A percentile compares a stretch with the other conserved stretches of the same genome.
Evolutionary conservation across 2,113 vertebrate genomes (phyloP).

Genomic region (Mionectes macconnelli): DNA sequence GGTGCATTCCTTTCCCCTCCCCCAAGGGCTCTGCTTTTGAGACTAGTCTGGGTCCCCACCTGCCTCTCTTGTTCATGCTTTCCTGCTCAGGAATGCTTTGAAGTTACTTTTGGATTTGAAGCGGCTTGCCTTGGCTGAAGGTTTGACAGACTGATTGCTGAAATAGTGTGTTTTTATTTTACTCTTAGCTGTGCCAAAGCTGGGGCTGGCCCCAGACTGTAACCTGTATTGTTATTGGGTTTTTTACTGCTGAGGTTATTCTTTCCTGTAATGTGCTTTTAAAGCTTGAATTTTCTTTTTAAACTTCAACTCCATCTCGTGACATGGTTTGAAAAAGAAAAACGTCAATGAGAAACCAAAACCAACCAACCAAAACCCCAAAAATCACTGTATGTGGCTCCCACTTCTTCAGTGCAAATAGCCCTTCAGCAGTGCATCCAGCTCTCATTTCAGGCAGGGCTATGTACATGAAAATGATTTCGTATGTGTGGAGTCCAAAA

Average conservation of each 20-base stretch:
- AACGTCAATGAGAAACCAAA: neutral
- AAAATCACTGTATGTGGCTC: neutral
- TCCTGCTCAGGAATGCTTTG: conserved; percentile 51
- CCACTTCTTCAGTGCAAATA: neutral
- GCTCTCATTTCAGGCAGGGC: neutral
- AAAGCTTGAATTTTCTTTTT: neutral
- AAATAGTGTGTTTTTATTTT: neutral
- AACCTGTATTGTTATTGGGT: neutral
- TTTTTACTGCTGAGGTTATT: neutral
- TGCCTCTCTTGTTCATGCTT: neutral
- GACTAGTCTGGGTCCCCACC: neutral
- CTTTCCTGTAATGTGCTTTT: neutral
- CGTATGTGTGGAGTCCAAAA: neutral
- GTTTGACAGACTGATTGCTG: conserved; percentile 13
- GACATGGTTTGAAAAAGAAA: neutral
- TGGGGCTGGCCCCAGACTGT: neutral
- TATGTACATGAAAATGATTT: neutral
- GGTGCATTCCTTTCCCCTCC: neutral
- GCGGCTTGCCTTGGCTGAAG: conserved; percentile 6
- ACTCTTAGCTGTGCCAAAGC: neutral
- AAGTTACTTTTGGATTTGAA: conserved; percentile 38
- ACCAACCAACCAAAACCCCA: fast-evolving
- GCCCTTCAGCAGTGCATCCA: neutral
- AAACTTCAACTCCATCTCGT: neutral
- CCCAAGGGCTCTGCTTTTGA: neutral